Conservation (phyloP, 2,797 vertebrate genomes). For the Rhincodon typus region DNA sequence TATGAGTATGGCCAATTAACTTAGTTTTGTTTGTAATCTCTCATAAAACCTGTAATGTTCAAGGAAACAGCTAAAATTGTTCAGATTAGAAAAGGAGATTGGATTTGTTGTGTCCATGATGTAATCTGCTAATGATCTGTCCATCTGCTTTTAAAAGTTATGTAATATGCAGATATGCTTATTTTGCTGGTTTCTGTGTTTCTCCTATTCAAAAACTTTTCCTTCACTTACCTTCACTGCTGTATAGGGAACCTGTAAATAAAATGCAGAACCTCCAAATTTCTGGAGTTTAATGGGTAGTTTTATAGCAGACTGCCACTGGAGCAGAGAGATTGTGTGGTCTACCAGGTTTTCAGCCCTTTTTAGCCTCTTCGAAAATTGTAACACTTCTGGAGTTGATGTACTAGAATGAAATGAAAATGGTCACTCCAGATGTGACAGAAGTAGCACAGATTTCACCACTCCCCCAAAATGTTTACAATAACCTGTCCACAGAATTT, state of each 20-base stretch:
- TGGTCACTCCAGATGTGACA: neutral
- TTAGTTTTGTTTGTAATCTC: neutral
- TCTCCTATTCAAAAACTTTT: neutral
- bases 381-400: neutral
- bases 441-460: neutral
- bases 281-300: neutral
- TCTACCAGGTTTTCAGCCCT: neutral
- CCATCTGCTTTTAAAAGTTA: neutral
- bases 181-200: neutral
- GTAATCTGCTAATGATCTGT: neutral
- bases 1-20: neutral
- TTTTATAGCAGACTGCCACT: neutral
- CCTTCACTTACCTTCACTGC: neutral
- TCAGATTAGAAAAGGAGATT: neutral
- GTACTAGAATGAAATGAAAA: neutral
- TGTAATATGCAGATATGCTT: neutral
- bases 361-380: neutral
- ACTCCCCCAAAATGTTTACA: neutral
- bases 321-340: neutral
- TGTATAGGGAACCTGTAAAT: neutral
- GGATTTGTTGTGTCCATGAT: neutral
- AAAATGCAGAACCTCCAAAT: neutral
- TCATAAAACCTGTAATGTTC: neutral
- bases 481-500: neutral
- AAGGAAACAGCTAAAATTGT: neutral